phyloP scores from a whole-genome alignment of 2,113 vertebrate genomes.

The Microtus richardsoni region DNA sequence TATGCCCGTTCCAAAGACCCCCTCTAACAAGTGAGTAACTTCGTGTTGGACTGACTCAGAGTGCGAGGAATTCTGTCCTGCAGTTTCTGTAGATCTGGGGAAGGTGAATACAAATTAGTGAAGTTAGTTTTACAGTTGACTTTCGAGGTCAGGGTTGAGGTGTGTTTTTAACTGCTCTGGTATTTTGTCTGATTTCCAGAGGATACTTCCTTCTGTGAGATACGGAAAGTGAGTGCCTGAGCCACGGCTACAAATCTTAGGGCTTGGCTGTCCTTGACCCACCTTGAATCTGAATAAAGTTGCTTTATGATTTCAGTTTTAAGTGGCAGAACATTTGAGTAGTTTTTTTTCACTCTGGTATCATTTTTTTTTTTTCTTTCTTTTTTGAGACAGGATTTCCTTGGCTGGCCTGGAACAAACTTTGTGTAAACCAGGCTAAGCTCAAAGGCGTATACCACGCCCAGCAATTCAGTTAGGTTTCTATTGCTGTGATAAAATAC shows the following conservation, averaged over 20 bases:
- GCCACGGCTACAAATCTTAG: not conserved
- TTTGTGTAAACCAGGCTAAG: not conserved
- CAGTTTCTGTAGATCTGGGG: not conserved
- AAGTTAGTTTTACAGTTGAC: not conserved
- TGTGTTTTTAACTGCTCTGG: not conserved
- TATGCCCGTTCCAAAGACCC: conserved; percentile 87
- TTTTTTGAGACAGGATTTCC: not conserved
- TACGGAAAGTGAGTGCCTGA: not conserved
- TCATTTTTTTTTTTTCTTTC: not conserved
- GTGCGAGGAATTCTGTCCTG: not conserved
- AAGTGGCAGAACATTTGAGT: not conserved
- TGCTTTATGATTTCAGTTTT: not conserved
- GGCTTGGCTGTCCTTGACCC: not conserved
- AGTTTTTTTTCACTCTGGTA: not conserved
- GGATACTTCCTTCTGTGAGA: not conserved
- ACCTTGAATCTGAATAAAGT: not conserved
- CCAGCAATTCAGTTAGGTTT: not conserved
- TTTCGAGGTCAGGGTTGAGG: conserved; percentile 9
- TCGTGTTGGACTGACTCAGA: not conserved
- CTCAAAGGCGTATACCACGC: not conserved
- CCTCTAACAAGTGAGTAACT: conserved; percentile 88
- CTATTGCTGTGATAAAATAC: conserved; percentile 1
- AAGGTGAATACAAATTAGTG: not conserved
- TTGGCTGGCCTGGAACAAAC: not conserved
- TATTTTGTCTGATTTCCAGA: not conserved